Evolutionary conservation across 2,888 invertebrate species (phyloP).

Genomic region (Spilosoma lubricipeda): DNA sequence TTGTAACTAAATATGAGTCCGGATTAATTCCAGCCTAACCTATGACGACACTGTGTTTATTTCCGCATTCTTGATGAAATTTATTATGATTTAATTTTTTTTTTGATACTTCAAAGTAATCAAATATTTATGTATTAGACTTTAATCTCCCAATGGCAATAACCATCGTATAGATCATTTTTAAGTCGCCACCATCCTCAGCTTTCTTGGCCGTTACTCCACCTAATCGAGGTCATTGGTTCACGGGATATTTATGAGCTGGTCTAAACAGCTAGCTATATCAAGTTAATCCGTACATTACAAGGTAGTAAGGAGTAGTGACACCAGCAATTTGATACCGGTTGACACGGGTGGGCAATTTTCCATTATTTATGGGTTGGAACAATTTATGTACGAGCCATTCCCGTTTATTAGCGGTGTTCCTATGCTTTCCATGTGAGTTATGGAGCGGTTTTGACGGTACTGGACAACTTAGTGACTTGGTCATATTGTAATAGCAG

Average conservation of each 20-base stretch:
- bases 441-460: slow-evolving; percentile 34
- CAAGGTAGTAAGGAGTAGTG: slow-evolving; percentile 25
- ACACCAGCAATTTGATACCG: slow-evolving; percentile 73
- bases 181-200: slow-evolving; percentile 3
- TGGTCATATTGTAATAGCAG: slow-evolving; percentile 7
- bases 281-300: slow-evolving; percentile 21
- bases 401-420: slow-evolving; percentile 67
- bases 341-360: slow-evolving; percentile 80
- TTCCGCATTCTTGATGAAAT: neutral
- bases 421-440: slow-evolving; percentile 42
- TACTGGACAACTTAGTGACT: slow-evolving; percentile 5
- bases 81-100: neutral
- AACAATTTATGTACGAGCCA: slow-evolving; percentile 72
- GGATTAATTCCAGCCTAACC: neutral
- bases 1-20: neutral
- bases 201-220: neutral
- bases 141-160: neutral
- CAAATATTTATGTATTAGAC: neutral
- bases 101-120: neutral
- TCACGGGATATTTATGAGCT: slow-evolving; percentile 13
- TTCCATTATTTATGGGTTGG: slow-evolving; percentile 76
- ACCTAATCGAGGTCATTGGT: slow-evolving; percentile 15
- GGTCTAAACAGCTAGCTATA: slow-evolving; percentile 12
- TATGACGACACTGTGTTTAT: neutral
- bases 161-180: neutral